phyloP scores from a whole-genome alignment of 2,797 vertebrate genomes.

The Megalops cyprinoides region DNA sequence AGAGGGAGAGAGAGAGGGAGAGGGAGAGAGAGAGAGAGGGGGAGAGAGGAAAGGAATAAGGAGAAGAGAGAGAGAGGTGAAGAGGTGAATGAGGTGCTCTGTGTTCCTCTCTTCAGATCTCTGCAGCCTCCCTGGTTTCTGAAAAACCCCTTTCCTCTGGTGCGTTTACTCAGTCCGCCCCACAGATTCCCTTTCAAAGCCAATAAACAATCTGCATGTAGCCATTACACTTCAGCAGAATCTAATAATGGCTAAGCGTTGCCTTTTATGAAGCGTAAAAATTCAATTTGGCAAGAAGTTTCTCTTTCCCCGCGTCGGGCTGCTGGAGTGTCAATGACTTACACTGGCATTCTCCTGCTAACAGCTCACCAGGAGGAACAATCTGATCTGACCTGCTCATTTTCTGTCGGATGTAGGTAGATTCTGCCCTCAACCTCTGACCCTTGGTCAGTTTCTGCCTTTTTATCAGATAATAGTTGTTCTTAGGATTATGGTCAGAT shows the following conservation, averaged over 20 bases:
- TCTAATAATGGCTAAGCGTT: conserved; percentile 76
- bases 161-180: conserved; percentile 59
- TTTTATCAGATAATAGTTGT: neutral
- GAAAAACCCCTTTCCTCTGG: conserved; percentile 47
- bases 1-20: too few species aligned
- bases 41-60: too few species aligned
- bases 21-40: too few species aligned
- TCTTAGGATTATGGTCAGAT: neutral
- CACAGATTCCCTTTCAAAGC: conserved; percentile 74
- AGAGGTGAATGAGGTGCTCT: conserved; percentile 58
- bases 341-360: conserved; percentile 48
- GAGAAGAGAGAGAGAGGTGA: conserved; percentile 22
- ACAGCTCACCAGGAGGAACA: neutral
- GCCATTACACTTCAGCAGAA: conserved; percentile 70
- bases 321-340: conserved; percentile 43
- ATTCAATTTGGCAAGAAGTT: conserved; percentile 74
- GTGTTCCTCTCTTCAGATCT: conserved; percentile 62
- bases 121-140: conserved; percentile 60
- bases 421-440: neutral
- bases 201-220: conserved; percentile 71
- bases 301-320: conserved; percentile 45
- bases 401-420: neutral
- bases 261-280: conserved; percentile 73
- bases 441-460: neutral
- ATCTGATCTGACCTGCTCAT: neutral